Evolutionary conservation across 2,888 invertebrate species (phyloP).

Genomic region (Cremastinae sp.): DNA sequence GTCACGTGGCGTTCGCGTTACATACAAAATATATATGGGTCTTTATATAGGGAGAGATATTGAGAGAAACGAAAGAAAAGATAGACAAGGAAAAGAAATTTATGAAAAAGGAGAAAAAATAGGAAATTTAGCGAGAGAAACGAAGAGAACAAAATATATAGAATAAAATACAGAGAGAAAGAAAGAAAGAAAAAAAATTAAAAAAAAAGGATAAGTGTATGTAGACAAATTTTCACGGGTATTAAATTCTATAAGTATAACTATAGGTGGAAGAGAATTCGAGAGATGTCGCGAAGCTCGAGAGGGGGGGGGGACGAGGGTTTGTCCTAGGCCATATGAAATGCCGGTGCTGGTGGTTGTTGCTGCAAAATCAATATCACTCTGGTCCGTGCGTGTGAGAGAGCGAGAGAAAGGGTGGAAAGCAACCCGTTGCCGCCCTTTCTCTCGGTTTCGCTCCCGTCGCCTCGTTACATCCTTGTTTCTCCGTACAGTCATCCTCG

Average conservation of each 20-base stretch:
- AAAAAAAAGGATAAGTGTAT: neutral
- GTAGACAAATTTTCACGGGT: slow-evolving; percentile 27
- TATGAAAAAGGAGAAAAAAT: too few relatives aligned
- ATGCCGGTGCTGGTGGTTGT: slow-evolving; percentile 72
- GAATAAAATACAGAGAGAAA: neutral
- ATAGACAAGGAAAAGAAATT: too few relatives aligned
- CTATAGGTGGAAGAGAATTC: slow-evolving; percentile 37
- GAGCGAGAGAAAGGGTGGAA: slow-evolving; percentile 27
- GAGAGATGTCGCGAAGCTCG: slow-evolving; percentile 20
- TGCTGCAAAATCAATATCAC: slow-evolving; percentile 77
- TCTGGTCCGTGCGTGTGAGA: slow-evolving; percentile 53
- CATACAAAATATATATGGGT: too few relatives aligned
- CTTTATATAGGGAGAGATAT: too few relatives aligned
- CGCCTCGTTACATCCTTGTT: slow-evolving; percentile 36
- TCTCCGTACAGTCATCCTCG: slow-evolving; percentile 15
- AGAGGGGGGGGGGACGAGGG: slow-evolving; percentile 42
- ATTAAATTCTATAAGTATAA: slow-evolving; percentile 19
- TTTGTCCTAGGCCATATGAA: slow-evolving; percentile 67
- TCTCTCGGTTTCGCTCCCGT: slow-evolving; percentile 11
- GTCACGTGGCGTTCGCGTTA: too few relatives aligned
- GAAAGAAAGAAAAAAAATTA: neutral
- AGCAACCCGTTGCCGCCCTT: slow-evolving; percentile 45
- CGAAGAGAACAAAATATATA: slow-evolving; percentile 40
- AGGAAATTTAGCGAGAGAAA: too few relatives aligned
- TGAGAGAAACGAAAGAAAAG: too few relatives aligned